phyloP scores from a whole-genome alignment of 2,113 vertebrate genomes.

The Aspidoscelis tigris region DNA sequence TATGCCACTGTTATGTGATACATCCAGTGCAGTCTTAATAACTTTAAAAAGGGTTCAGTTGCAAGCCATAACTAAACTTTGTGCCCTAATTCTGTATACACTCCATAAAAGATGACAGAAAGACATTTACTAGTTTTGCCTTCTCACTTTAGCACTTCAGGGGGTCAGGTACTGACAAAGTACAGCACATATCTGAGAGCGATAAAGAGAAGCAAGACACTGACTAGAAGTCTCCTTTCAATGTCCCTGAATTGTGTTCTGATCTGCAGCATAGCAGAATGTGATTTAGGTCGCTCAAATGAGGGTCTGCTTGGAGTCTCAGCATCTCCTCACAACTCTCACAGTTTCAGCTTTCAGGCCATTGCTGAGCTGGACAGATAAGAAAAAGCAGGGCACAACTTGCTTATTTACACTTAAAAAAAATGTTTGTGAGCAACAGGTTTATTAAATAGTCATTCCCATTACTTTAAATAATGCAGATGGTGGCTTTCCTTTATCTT shows the following conservation, averaged over 20 bases:
- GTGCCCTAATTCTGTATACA: background rate
- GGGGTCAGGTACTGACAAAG: background rate
- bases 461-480: background rate
- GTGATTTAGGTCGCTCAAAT: too few relatives aligned
- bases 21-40: background rate
- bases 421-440: too few relatives aligned
- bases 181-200: background rate
- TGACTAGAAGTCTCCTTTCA: background rate
- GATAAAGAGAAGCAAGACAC: background rate
- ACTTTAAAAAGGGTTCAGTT: background rate
- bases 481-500: background rate
- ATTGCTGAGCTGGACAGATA: background rate
- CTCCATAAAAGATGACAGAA: conserved; percentile 22
- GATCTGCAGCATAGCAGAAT: too few relatives aligned
- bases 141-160: background rate
- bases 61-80: background rate
- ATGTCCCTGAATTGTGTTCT: background rate
- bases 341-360: background rate
- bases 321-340: too few relatives aligned
- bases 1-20: background rate
- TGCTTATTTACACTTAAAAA: background rate
- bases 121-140: background rate
- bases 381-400: background rate
- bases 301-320: too few relatives aligned
- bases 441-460: too few relatives aligned